Conservation (phyloP, 2,797 vertebrate species). For the Semotilus atromaculatus region DNA sequence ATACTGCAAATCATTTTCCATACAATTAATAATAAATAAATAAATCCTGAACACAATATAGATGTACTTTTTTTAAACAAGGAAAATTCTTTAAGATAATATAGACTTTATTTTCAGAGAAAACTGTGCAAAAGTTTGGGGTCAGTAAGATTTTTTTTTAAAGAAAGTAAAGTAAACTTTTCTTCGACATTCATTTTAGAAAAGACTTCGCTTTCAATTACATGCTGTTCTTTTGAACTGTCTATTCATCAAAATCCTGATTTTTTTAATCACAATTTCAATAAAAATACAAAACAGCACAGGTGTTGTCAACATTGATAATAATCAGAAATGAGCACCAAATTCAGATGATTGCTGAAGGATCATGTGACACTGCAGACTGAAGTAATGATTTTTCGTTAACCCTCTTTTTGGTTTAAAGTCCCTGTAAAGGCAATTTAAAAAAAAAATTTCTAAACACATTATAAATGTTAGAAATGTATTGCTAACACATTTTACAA, state of each 20-base stretch:
- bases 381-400: neutral
- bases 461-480: too few relatives aligned
- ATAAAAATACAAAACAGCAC: neutral
- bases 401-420: neutral
- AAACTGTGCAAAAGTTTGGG: too few relatives aligned
- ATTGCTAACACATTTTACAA: too few relatives aligned
- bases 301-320: neutral
- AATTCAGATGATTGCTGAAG: neutral
- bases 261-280: neutral
- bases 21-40: neutral
- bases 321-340: neutral
- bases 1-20: neutral
- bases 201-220: neutral
- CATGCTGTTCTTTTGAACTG: neutral
- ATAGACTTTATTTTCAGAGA: neutral
- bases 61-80: too few relatives aligned
- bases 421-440: too few relatives aligned
- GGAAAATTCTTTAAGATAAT: neutral
- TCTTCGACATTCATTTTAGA: neutral
- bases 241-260: neutral
- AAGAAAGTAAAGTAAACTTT: neutral
- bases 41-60: neutral
- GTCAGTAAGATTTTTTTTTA: neutral
- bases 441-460: too few relatives aligned
- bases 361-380: neutral